Evolutionary conservation across 2,113 vertebrate species (phyloP).

Genomic region (Hippocampus guttulatus): DNA sequence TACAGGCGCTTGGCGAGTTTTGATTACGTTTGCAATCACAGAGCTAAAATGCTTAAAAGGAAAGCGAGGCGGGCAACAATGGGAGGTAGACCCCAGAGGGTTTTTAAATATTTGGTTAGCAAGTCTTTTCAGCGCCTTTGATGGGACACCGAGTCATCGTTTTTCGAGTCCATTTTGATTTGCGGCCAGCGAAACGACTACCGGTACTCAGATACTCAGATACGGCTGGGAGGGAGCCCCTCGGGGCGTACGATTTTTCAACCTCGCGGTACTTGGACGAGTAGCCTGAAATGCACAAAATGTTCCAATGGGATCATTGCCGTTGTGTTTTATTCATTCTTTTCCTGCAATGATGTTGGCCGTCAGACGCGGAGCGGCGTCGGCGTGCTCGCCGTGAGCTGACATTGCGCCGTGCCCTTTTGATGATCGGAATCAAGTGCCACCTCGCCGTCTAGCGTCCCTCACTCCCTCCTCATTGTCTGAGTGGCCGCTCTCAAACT

Average conservation of each 20-base stretch:
- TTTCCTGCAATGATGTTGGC: background rate
- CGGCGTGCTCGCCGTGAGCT: constrained; percentile 1
- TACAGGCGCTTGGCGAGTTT: too few relatives aligned
- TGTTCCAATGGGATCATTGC: background rate
- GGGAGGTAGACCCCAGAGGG: too few relatives aligned
- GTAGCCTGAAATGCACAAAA: background rate
- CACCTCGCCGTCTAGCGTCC: background rate
- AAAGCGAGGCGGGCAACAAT: too few relatives aligned
- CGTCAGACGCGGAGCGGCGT: background rate
- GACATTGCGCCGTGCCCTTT: background rate
- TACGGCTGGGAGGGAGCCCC: constrained; percentile 1
- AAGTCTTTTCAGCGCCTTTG: too few relatives aligned
- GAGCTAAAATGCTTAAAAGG: too few relatives aligned
- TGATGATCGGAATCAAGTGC: background rate
- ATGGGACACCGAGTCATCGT: too few relatives aligned
- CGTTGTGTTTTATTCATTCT: background rate
- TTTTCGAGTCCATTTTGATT: constrained; percentile 17
- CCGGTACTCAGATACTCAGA: too few relatives aligned
- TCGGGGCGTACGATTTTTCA: constrained; percentile 2
- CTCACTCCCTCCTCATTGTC: constrained; percentile 8
- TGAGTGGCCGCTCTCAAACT: background rate
- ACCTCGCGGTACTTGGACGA: constrained; percentile 38
- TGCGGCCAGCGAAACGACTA: constrained; percentile 14
- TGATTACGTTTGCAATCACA: too few relatives aligned
- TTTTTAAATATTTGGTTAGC: too few relatives aligned